Percentiles rank a stretch among this genome's conserved stretches.
Evolutionary conservation across 2,797 vertebrate species (phyloP).

Genomic region (Protosalanx chinensis): DNA sequence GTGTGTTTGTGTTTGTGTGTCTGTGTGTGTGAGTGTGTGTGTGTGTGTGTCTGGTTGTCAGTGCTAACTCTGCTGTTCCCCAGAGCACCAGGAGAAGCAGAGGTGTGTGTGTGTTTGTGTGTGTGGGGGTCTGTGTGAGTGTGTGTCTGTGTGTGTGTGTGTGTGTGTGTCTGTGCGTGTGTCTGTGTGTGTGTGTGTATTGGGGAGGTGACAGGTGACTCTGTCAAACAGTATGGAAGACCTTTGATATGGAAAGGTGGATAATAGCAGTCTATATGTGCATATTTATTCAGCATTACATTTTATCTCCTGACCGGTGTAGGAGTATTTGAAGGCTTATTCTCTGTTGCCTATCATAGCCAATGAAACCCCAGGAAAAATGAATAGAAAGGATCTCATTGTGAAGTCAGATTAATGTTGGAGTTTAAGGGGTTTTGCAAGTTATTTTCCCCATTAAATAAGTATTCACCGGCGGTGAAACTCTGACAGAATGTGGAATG

Average conservation of each 20-base stretch:
- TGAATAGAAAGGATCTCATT: conserved; percentile 3
- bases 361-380: conserved; percentile 10
- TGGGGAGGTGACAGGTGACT: conserved; percentile 2
- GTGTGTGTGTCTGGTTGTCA: conserved; percentile 14
- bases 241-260: conserved; percentile 39
- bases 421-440: conserved; percentile 8
- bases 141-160: too few relatives aligned
- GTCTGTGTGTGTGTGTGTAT: conserved; percentile 20
- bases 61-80: too few relatives aligned
- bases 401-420: conserved; percentile 10
- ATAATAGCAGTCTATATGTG: conserved; percentile 56
- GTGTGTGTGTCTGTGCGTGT: too few relatives aligned
- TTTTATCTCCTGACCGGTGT: conserved; percentile 29
- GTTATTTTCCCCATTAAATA: conserved; percentile 1
- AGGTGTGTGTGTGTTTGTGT: background rate
- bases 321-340: conserved; percentile 10
- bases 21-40: conserved; percentile 3
- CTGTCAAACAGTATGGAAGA: conserved; percentile 20
- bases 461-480: conserved; percentile 3
- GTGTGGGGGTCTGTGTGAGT: background rate
- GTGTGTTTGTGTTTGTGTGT: too few relatives aligned
- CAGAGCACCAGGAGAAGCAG: too few relatives aligned
- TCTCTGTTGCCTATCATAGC: conserved; percentile 7
- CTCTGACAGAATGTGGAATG: background rate
- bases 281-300: conserved; percentile 45